Percentiles rank a stretch among this genome's conserved stretches.
These are phyloP conservation scores for Anolis carolinensis DNA, from an alignment of 2,113 vertebrate species.

Conservation along the genomic window DNA sequence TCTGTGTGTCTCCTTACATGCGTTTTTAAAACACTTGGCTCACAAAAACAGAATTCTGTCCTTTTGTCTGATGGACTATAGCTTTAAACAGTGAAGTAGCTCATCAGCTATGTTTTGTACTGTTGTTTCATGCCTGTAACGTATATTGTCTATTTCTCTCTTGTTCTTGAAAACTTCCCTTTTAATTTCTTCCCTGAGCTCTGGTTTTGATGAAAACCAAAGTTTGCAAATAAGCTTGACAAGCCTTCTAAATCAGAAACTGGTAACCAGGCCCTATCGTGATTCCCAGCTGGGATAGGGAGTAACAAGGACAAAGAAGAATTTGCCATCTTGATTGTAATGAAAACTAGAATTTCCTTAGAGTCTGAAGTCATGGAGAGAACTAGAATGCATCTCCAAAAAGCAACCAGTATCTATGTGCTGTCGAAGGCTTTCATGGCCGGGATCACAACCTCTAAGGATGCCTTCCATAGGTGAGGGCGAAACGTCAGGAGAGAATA, in stretches of 20 bases:
- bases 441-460: too few relatives aligned
- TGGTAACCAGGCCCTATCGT: not conserved
- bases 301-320: not conserved
- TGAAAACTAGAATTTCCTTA: not conserved
- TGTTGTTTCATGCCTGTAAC: not conserved
- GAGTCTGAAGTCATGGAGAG: not conserved
- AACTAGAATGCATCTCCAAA: not conserved
- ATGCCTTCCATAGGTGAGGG: too few relatives aligned
- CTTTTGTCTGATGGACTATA: not conserved
- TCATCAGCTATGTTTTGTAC: not conserved
- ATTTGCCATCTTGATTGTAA: not conserved
- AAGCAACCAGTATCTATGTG: not conserved
- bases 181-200: not conserved
- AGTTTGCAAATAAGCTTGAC: not conserved
- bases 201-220: not conserved
- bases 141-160: not conserved
- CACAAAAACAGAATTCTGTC: not conserved
- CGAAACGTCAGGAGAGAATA: too few relatives aligned
- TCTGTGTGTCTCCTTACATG: too few relatives aligned
- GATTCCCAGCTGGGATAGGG: too few relatives aligned
- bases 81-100: not conserved
- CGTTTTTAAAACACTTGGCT: too few relatives aligned
- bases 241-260: not conserved
- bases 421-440: too few relatives aligned
- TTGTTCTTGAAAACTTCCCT: not conserved